Base-by-base conservation (phyloP, 2,888 invertebrate species). In the Nomada ruficornis region DNA sequence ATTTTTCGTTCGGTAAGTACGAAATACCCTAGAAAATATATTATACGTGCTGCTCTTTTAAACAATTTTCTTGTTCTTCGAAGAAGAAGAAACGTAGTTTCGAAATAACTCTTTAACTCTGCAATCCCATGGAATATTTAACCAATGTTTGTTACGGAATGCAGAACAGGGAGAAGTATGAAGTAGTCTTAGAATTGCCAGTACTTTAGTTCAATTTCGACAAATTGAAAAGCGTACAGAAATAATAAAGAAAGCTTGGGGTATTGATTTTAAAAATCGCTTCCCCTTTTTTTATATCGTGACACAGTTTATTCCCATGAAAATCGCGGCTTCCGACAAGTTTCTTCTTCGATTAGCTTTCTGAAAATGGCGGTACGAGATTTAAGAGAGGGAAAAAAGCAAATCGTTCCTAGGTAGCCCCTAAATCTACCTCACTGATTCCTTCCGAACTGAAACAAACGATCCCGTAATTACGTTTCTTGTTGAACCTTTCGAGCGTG, bases 381-480 rank as follows among this genome's bases (percentile, higher is more conserved):
- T 76, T 70, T 23, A 47, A 55, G 42, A 20, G 26, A 9, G 18
- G 7, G 23, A 4, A 50, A 77, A 63, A 67, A 67, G 36, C 44
- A 62, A 71, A 47, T 42, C 52, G 64, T 54, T 47, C n/a, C 20
- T 29, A 9, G 3, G 20, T 26, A 44, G 11, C 60, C 64, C 13
- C 29, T 77, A 72, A 77, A 80, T 72, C 62, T 67, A 50, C 62
- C 67, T 57, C 80, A 36, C 62, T 67, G 77, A 80, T 77, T 80
- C 54, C 52, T 13, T 13, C 23, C 67, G 62, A 77, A 68, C 67
- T 63, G 57, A 68, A 71, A 71, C 70, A 80, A 65, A 80, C 59
- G 77, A 77, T 77, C 55, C 26, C 18, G 26, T 65, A 77, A 80
- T 80, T 77, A 60, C 70, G 54, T 71, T 80, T 67, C 70, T 65